These are phyloP conservation scores for Hemibagrus wyckioides DNA, from an alignment of 2,113 vertebrate species.

Conservation along the genomic window DNA sequence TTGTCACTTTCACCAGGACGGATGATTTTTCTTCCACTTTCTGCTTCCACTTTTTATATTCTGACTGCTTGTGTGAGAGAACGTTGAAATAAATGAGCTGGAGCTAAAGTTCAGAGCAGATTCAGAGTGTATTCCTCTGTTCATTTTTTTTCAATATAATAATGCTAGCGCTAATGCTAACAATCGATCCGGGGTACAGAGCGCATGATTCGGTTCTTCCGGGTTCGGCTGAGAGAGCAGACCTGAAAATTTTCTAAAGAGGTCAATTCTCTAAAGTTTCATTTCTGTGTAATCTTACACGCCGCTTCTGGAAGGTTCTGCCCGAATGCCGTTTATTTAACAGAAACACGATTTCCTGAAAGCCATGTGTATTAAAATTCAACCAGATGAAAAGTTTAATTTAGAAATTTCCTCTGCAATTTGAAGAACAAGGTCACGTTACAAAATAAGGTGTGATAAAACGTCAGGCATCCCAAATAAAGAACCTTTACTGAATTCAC, in stretches of 20 bases:
- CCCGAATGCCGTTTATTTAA: too few species aligned
- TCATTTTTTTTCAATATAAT: neutral
- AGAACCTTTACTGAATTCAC: neutral
- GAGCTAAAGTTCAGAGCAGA: conserved; percentile 37
- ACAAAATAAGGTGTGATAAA: neutral
- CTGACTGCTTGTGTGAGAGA: neutral
- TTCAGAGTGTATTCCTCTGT: conserved; percentile 34
- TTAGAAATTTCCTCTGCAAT: neutral
- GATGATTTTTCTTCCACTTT: neutral
- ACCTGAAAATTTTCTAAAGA: neutral
- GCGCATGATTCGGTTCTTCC: too few species aligned
- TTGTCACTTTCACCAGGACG: neutral
- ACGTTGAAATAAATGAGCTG: conserved; percentile 28
- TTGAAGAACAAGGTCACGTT: neutral
- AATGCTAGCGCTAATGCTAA: neutral
- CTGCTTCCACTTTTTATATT: neutral
- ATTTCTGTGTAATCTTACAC: neutral
- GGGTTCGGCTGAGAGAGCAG: neutral
- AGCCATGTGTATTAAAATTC: neutral
- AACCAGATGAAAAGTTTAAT: neutral
- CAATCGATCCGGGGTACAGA: neutral
- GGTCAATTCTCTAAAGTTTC: too few species aligned
- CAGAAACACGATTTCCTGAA: too few species aligned
- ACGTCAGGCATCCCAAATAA: neutral
- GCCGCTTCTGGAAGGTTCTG: too few species aligned